These are phyloP conservation scores for Megalonaias nervosa DNA, from an alignment of 1,140 invertebrate genomes.

Conservation along the genomic window DNA sequence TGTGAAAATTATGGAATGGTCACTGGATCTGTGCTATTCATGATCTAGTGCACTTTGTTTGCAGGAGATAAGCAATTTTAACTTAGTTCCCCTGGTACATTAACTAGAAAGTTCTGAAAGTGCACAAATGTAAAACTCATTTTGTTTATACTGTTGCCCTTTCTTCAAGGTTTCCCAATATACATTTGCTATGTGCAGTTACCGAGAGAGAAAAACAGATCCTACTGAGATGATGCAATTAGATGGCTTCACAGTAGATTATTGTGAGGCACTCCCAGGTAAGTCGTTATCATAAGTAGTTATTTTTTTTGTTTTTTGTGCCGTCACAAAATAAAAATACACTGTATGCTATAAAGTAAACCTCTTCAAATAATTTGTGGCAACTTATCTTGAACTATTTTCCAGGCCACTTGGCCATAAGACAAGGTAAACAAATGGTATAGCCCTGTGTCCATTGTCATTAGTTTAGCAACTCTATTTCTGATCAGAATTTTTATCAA, in stretches of 20 bases:
- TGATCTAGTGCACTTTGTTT: too few species aligned
- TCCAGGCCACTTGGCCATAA: not conserved
- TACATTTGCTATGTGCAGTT: slow-evolving; percentile 99
- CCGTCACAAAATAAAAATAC: not conserved
- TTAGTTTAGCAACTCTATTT: too few species aligned
- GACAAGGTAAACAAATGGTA: not conserved
- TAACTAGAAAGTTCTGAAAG: too few species aligned
- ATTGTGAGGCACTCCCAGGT: slow-evolving; percentile 86
- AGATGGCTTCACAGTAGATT: slow-evolving; percentile 99
- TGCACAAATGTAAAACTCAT: too few species aligned
- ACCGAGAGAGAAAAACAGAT: slow-evolving; percentile 99
- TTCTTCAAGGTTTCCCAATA: slow-evolving; percentile 87
- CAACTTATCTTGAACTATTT: not conserved
- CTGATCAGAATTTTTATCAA: too few species aligned
- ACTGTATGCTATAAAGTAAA: not conserved
- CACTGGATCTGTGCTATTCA: too few species aligned
- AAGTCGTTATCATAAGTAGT: not conserved
- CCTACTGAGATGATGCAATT: slow-evolving; percentile 99
- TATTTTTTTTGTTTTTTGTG: not conserved
- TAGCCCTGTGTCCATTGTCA: not conserved
- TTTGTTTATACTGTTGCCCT: not conserved
- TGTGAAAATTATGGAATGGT: too few species aligned
- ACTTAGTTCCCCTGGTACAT: too few species aligned
- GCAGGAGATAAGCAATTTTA: too few species aligned
- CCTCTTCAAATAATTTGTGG: not conserved